phyloP scores from a whole-genome alignment of 1,140 invertebrate species.

The Nebria ingens region DNA sequence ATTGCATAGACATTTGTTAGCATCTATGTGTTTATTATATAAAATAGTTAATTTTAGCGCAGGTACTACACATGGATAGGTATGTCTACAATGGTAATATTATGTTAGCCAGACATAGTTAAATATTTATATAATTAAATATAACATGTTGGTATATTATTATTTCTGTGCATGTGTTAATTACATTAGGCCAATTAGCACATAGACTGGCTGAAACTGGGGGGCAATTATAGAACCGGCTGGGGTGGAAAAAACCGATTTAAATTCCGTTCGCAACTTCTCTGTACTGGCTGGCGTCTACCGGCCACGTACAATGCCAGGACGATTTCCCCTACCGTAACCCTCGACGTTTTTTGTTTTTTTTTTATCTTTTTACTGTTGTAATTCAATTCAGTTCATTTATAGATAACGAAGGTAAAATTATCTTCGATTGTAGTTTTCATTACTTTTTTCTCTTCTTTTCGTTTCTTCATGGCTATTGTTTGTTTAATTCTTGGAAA shows the following conservation, averaged over 20 bases:
- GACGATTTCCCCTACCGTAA: neutral
- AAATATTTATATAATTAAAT: constrained; percentile 8
- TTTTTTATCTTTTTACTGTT: neutral
- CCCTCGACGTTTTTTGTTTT: too few relatives aligned
- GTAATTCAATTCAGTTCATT: constrained; percentile 7
- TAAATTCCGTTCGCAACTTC: neutral
- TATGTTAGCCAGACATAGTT: neutral
- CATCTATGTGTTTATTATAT: too few relatives aligned
- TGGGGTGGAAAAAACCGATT: neutral
- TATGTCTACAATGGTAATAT: neutral
- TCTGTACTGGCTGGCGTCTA: neutral
- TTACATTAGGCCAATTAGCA: constrained; percentile 2
- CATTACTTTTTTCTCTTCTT: neutral
- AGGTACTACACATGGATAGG: too few relatives aligned
- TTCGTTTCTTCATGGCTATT: neutral
- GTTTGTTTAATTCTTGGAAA: neutral
- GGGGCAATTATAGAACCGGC: neutral
- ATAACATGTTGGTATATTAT: neutral
- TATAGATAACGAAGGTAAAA: constrained; percentile 9
- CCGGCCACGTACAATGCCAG: neutral
- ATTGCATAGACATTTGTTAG: too few relatives aligned
- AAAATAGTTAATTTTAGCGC: too few relatives aligned
- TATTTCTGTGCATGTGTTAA: constrained; percentile 7
- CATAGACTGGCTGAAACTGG: neutral
- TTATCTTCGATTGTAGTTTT: constrained; percentile 7